phyloP scores from a whole-genome alignment of 2,888 invertebrate genomes.

The Melinaea marsaeus region DNA sequence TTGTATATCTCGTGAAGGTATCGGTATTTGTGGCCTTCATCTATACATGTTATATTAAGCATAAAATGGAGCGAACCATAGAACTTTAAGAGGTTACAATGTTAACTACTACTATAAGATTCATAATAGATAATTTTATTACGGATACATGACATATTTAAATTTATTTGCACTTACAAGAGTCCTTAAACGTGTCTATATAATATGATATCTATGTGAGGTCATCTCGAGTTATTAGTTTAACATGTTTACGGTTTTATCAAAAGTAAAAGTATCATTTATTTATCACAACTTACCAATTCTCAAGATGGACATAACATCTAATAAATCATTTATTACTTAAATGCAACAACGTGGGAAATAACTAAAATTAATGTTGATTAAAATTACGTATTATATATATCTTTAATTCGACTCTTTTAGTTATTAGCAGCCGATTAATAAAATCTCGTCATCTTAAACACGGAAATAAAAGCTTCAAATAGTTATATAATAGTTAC shows the following conservation, averaged over 20 bases:
- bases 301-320: conserved; percentile 16
- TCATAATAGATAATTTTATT: no score
- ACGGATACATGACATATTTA: no score
- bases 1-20: conserved; percentile 3
- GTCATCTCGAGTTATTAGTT: neutral
- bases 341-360: conserved; percentile 22
- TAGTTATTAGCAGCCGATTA: no score
- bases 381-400: neutral
- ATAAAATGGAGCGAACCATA: neutral
- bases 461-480: no score
- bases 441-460: no score
- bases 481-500: no score
- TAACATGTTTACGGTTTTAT: neutral
- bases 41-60: neutral
- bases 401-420: neutral
- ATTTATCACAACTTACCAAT: conserved; percentile 19
- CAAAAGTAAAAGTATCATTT: neutral
- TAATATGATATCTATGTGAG: neutral
- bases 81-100: no score
- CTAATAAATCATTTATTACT: conserved; percentile 13
- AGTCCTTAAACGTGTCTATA: no score
- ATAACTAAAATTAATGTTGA: neutral
- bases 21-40: neutral
- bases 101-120: no score
- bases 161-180: no score